Conservation (phyloP, 2,888 invertebrate species). For the Nomada fucata region DNA sequence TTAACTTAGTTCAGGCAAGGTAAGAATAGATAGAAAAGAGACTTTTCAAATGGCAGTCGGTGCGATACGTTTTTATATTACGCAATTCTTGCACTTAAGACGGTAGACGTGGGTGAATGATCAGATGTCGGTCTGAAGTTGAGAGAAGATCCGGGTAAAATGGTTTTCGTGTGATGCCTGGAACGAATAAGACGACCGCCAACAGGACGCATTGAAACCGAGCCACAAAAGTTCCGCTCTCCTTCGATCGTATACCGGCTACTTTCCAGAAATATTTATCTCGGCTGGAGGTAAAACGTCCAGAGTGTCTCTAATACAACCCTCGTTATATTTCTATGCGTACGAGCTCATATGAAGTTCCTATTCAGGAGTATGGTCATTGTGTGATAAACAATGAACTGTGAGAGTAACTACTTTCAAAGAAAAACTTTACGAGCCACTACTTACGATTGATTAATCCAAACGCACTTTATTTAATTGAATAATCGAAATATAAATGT, state of each 20-base stretch:
- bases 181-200: constrained; percentile 40
- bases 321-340: constrained; percentile 23
- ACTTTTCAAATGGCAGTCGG: neutral
- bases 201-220: constrained; percentile 52
- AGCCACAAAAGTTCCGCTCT: constrained; percentile 51
- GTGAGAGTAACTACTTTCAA: neutral
- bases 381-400: neutral
- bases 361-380: constrained; percentile 3
- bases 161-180: constrained; percentile 56
- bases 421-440: neutral
- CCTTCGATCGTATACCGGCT: constrained; percentile 36
- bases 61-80: constrained; percentile 37
- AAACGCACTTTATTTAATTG: neutral
- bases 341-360: neutral
- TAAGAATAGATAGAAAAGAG: constrained; percentile 16
- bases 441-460: neutral
- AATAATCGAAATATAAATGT: neutral
- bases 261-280: constrained; percentile 49
- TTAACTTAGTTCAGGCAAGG: neutral
- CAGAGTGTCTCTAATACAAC: constrained; percentile 13
- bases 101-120: constrained; percentile 54
- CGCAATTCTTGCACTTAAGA: constrained; percentile 48
- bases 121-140: constrained; percentile 53
- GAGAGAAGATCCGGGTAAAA: constrained; percentile 54
- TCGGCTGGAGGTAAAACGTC: constrained; percentile 13